Base-by-base conservation (phyloP, 2,113 vertebrate species). In the Callipepla squamata region DNA sequence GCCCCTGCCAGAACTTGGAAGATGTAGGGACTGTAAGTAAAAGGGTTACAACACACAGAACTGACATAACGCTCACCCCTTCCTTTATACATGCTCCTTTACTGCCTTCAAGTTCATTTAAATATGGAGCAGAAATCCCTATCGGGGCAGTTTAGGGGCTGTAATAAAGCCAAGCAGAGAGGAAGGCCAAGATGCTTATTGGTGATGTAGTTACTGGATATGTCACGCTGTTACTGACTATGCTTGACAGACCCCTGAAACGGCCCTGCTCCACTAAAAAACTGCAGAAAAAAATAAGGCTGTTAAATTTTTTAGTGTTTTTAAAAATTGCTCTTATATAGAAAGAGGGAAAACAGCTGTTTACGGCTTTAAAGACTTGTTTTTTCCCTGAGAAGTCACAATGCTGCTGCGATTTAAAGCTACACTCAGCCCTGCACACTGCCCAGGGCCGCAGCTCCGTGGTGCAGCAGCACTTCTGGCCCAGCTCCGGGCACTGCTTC, bases 281-380 rank as follows among this genome's bases (percentile, higher is more conserved):
- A 7, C 18, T n/a, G 23, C 0, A 6, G 28, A 50, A 84, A 79
- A 58, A 82, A 82, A 62, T 14, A 57, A 53, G 75, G 84, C 7
- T 80, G 91, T 94, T 92, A 94, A 91, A 87, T 6, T 61, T 96
- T 89, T 92, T 92, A 93, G 91, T 85, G 87, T 6, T 85, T 92
- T 90, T 84, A 74, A 87, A 94, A 78, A 91, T 91, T 91, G 57
- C 51, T 91, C 57, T 93, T 87, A 44, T 36, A 87, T 13, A 77
- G 87, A 72, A 87, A 50, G 87, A 96, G 87, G 51, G 63, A 87
- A 91, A 94, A n/a, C 93, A 94, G 93, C 95, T 96, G 93, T 96
- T 96, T 95, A 94, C 68, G 59, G 79, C 89, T 95, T 78, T 92
- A 63, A 89, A 70, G n/a, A 67, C 87, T 87, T 61, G 34, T 0